phyloP scores from a whole-genome alignment of 2,113 vertebrate genomes.

The Neodon shergylaensis region DNA sequence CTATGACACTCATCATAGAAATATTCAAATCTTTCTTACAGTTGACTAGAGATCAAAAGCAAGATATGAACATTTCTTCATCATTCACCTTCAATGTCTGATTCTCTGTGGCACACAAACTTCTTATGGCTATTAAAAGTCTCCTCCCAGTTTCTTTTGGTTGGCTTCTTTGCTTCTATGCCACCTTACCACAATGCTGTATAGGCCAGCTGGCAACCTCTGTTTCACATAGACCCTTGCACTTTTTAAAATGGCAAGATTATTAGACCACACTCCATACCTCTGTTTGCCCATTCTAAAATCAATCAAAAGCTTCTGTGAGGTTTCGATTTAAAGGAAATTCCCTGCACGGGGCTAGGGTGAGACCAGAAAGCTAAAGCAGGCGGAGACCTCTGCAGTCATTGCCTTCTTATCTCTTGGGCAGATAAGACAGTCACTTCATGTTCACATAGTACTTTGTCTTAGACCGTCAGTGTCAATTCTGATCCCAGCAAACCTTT shows the following conservation, averaged over 20 bases:
- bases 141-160: neutral
- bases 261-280: neutral
- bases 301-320: neutral
- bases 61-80: neutral
- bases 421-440: neutral
- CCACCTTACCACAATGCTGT: neutral
- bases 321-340: constrained; percentile 32
- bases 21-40: neutral
- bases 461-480: constrained; percentile 27
- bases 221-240: neutral
- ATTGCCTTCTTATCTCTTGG: neutral
- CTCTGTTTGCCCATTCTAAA: neutral
- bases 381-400: neutral
- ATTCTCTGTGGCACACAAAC: neutral
- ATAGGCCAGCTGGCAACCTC: neutral
- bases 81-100: neutral
- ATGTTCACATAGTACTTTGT: neutral
- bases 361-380: neutral
- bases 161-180: neutral
- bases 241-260: neutral
- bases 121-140: neutral
- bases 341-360: neutral
- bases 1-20: neutral
- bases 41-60: neutral
- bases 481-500: constrained; percentile 32